Conservation (phyloP, 2,797 vertebrate species). For the Heterohyrax brucei region DNA sequence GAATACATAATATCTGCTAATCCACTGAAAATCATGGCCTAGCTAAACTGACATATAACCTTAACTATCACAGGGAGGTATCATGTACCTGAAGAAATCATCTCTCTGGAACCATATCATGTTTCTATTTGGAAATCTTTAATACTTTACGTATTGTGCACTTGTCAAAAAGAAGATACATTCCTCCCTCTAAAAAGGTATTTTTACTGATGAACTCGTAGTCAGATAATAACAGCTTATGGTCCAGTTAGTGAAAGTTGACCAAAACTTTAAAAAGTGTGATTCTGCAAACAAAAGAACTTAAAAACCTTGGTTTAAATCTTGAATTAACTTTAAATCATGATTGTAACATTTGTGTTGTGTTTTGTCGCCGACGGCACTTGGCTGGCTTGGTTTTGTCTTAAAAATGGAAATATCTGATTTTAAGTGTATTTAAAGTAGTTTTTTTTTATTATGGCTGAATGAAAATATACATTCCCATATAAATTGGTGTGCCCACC, state of each 20-base stretch:
- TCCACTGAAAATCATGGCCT: background rate
- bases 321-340: background rate
- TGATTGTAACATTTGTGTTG: slow-evolving; percentile 15
- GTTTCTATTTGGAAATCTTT: slow-evolving; percentile 62
- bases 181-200: background rate
- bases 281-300: background rate
- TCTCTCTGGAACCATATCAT: background rate
- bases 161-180: slow-evolving; percentile 62
- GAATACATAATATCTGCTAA: background rate
- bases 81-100: background rate
- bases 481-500: no score
- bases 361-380: background rate
- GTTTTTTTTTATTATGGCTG: background rate
- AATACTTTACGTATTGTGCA: slow-evolving; percentile 71
- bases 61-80: background rate
- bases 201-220: slow-evolving; percentile 56
- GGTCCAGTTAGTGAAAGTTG: slow-evolving; percentile 68
- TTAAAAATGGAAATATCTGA: slow-evolving; percentile 28
- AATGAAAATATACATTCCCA: no score
- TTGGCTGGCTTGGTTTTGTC: background rate
- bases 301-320: background rate
- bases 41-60: background rate
- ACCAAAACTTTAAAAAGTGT: slow-evolving; percentile 20
- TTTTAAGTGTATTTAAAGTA: slow-evolving; percentile 47
- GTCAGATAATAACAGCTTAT: slow-evolving; percentile 66